Base-by-base conservation (phyloP, 2,888 invertebrate genomes). In the Pimpla rufipes region DNA sequence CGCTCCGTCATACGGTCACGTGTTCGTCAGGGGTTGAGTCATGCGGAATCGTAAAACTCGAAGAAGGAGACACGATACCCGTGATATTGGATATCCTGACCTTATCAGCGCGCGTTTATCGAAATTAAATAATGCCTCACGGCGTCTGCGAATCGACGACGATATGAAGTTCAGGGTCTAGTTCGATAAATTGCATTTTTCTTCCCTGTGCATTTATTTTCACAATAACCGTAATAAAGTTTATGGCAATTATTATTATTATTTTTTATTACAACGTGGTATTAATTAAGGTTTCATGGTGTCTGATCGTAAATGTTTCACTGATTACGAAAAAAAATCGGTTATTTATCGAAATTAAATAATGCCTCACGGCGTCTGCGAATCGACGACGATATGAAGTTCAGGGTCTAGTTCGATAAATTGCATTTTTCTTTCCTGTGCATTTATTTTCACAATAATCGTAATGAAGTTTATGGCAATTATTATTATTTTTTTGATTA, bases 1-100 rank as follows among this genome's bases (percentile, higher is more conserved):
- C 16, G 7, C 52, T 21, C 21, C 11, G 52, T 21, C 52, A 21
- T 52, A 21, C 52, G 21, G 21, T 8, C 21, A 52, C 21, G 52
- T 52, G 52, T 10, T 52, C 11, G 52, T 18, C 4, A 18, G 21
- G 50, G 18, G n/a, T n/a, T 50, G 47, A 67, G 16, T 67, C 67
- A 67, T 67, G 35, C 13, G 50, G 42, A 50, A 47, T 10, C 47
- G 29, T 16, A 11, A 50, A 67, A 47, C n/a, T 29, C 45, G 35
- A 35, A 47, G 50, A n/a, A n/a, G n/a, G n/a, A n/a, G n/a, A n/a
- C n/a, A 50, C 35, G 47, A 50, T 50, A 18, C 50, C 18, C 8
- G 7, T 52, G 52, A 52, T 52, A 52, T 16, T 50, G 16, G 47
- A 16, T 50, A 50, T 52, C 52, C 10, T 52, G 21, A 52, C 52